phyloP scores from a whole-genome alignment of 2,113 vertebrate species.

The Cyphomyrus discorhynchus region DNA sequence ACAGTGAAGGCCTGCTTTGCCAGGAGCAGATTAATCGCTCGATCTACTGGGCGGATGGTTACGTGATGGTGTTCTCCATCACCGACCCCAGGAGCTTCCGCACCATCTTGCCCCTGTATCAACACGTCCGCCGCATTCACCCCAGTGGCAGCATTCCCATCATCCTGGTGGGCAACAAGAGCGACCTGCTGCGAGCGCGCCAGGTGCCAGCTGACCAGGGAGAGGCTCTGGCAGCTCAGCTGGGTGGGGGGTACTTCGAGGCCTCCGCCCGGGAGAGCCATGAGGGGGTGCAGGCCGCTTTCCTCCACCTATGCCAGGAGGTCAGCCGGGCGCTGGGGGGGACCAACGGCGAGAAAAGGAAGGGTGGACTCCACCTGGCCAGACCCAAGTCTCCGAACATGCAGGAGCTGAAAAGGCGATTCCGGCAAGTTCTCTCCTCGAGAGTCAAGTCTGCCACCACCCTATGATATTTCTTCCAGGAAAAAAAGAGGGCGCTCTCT shows the following conservation, averaged over 20 bases:
- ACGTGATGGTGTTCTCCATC: conserved; percentile 85
- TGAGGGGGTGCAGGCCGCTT: conserved; percentile 74
- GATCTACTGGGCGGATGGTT: conserved; percentile 90
- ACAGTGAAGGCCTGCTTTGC: conserved; percentile 60
- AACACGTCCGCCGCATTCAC: conserved; percentile 81
- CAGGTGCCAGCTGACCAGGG: conserved; percentile 77
- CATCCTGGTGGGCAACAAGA: conserved; percentile 85
- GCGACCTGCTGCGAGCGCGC: conserved; percentile 76
- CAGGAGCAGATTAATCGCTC: conserved; percentile 75
- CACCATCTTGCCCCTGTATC: conserved; percentile 76
- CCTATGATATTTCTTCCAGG: conserved; percentile 52
- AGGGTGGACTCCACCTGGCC: conserved; percentile 77
- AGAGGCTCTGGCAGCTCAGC: conserved; percentile 67
- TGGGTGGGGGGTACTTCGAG: conserved; percentile 73
- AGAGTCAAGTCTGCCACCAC: conserved; percentile 72
- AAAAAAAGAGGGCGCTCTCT: not conserved
- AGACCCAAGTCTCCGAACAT: conserved; percentile 87
- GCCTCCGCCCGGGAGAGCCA: conserved; percentile 82
- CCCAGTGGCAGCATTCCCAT: conserved; percentile 81
- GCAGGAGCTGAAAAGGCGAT: conserved; percentile 85
- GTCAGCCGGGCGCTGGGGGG: conserved; percentile 68
- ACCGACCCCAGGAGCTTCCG: conserved; percentile 80
- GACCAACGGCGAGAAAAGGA: conserved; percentile 79
- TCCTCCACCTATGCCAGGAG: conserved; percentile 83
- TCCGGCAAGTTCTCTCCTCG: conserved; percentile 83